phyloP scores from a whole-genome alignment of 2,888 invertebrate genomes.

The Cephus spinipes region DNA sequence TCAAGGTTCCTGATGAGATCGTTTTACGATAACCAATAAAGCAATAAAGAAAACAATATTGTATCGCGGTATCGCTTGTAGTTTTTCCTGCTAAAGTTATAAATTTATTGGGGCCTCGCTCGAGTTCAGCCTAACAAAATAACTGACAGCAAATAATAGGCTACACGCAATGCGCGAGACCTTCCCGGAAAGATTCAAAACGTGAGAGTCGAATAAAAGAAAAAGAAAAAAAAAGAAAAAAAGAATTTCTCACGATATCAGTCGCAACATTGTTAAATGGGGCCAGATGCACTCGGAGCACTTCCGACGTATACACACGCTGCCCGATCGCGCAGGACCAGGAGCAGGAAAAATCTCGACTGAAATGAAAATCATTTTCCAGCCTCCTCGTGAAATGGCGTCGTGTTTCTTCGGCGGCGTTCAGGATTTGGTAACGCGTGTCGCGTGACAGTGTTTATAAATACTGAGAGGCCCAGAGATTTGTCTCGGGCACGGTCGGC shows the following conservation, averaged over 20 bases:
- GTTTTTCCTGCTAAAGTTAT: conserved; percentile 3
- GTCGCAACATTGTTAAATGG: too few species aligned
- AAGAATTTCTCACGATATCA: too few species aligned
- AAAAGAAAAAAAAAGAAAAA: too few species aligned
- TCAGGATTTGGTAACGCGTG: conserved; percentile 57
- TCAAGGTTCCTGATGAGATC: conserved; percentile 7
- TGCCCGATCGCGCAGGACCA: too few species aligned
- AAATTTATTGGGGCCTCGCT: background rate
- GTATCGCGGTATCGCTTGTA: conserved; percentile 4
- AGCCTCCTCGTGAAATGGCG: too few species aligned
- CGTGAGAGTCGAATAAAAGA: background rate
- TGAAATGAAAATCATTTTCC: too few species aligned
- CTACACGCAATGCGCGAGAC: background rate
- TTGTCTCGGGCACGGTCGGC: conserved; percentile 54
- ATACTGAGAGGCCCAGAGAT: conserved; percentile 60
- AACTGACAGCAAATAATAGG: background rate
- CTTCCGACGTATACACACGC: too few species aligned
- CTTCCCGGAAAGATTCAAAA: background rate
- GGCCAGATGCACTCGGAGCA: background rate
- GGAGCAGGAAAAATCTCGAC: too few species aligned
- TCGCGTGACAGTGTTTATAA: conserved; percentile 63
- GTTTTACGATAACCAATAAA: conserved; percentile 16
- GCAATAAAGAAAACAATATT: conserved; percentile 8
- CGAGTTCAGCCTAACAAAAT: background rate
- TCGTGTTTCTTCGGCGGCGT: conserved; percentile 34